Conservation (phyloP, 2,113 vertebrate species). For the Marcusenius ussheri region DNA sequence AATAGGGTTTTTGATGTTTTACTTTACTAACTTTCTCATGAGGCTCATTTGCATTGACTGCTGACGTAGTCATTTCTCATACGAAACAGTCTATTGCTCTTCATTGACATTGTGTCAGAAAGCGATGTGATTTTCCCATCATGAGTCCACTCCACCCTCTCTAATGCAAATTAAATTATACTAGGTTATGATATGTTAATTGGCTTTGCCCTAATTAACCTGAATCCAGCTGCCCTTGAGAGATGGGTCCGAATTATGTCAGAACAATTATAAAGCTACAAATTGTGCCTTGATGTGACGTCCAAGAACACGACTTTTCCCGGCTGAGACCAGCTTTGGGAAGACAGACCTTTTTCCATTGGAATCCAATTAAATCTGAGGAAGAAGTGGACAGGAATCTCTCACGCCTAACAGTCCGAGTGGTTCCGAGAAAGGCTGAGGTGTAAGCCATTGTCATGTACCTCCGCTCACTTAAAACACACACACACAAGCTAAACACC, state of each 20-base stretch:
- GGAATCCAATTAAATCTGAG: not conserved
- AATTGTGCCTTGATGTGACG: not conserved
- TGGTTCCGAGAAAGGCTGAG: not conserved
- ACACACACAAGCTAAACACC: not conserved
- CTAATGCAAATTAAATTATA: slow-evolving; percentile 9
- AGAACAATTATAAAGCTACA: slow-evolving; percentile 2
- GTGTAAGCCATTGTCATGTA: not conserved
- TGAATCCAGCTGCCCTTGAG: not conserved
- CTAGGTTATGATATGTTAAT: not conserved
- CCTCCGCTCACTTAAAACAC: not conserved
- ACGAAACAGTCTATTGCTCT: not conserved
- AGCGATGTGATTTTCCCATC: not conserved
- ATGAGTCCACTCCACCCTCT: not conserved
- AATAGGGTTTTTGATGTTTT: not conserved
- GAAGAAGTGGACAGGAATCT: not conserved
- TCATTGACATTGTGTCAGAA: not conserved
- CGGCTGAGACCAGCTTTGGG: not conserved
- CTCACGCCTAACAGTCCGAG: not conserved
- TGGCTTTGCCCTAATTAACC: slow-evolving; percentile 2
- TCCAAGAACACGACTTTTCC: not conserved
- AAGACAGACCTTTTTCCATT: not conserved
- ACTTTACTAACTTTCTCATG: not conserved
- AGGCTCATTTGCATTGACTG: not conserved
- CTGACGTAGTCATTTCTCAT: not conserved
- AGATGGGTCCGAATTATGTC: slow-evolving; percentile 2